Evolutionary conservation across 2,888 invertebrate genomes (phyloP).

Genomic region (Heterodera filipjevi): DNA sequence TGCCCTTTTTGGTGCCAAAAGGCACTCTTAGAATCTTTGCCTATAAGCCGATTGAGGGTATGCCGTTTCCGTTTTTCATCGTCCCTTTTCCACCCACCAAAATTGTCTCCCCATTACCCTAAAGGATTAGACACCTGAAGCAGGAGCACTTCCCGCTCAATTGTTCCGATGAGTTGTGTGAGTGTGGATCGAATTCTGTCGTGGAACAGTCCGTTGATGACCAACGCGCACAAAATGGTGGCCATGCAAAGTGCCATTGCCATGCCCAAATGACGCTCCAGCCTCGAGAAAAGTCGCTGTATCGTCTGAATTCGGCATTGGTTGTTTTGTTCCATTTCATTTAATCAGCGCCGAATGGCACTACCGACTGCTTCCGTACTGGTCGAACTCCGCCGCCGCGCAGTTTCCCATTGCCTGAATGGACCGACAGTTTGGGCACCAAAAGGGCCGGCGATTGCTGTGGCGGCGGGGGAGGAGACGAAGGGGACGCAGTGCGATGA

Average conservation of each 20-base stretch:
- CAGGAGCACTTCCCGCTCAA: background rate
- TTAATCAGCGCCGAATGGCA: background rate
- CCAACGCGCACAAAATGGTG: constrained; percentile 52
- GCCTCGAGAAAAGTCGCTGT: constrained; percentile 37
- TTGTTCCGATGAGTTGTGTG: background rate
- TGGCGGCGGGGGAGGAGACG: background rate
- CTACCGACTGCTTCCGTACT: constrained; percentile 39
- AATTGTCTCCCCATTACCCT: background rate
- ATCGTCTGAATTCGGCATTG: constrained; percentile 40
- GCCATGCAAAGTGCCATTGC: constrained; percentile 51
- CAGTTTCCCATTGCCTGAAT: constrained; percentile 51
- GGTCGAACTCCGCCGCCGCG: constrained; percentile 56
- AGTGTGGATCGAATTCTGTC: constrained; percentile 14
- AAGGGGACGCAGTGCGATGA: background rate
- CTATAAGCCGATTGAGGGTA: background rate
- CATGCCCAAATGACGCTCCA: constrained; percentile 54
- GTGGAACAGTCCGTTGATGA: constrained; percentile 57
- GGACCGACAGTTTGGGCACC: constrained; percentile 13
- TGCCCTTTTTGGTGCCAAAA: too few relatives aligned
- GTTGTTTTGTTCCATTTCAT: constrained; percentile 4
- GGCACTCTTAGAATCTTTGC: too few relatives aligned
- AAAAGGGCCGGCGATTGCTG: too few relatives aligned
- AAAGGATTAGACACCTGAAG: background rate
- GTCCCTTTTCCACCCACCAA: background rate
- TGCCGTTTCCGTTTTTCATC: background rate